Evolutionary conservation across 2,113 vertebrate species (phyloP), one percentile per base, ranked within the genome.

Genomic region (Erinaceus europaeus): DNA sequence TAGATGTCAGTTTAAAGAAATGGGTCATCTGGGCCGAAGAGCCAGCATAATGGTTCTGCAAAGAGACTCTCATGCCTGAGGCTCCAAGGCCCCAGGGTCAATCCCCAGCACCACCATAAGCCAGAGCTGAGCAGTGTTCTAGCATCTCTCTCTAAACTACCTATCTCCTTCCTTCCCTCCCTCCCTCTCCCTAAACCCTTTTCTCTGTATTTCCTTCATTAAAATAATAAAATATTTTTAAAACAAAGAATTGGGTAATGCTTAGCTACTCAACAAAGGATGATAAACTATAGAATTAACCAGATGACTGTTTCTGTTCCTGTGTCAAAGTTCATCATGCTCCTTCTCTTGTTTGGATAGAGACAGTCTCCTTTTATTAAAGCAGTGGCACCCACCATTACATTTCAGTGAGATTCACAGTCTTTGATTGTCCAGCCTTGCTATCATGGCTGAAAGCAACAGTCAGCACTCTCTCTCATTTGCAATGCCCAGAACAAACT

Each of bases 231-330:
- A n/a, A n/a, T n/a, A n/a, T n/a, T n/a, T n/a, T n/a, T n/a, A n/a
- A n/a, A n/a, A n/a, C n/a, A n/a, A n/a, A n/a, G 57, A 90, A 83
- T 42, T 85, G 46, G 20, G 36, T 91, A 80, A 88, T 89, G 50
- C 91, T 92, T 88, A 76, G 38, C 55, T 84, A 64, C 38, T 83
- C 15, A 67, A 53, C 69, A 91, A 90, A 82, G 57, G 89, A 92
- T 88, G 91, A 91, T 92, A 86, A 92, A 59, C 44, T 89, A 72
- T 67, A 84, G 73, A 93, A 85, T 95, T 93, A 90, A 90, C 90
- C 57, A 86, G 88, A 86, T 81, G 90, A 59, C 34, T 93, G 18
- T 92, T 94, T 93, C 73, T 91, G 73, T 61, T 88, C 93, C 69
- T 76, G 23, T 85, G 83, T 86, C 86, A 90, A 86, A 91, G 76